Base-by-base conservation (phyloP, 2,888 invertebrate species). In the Tachina fera region DNA sequence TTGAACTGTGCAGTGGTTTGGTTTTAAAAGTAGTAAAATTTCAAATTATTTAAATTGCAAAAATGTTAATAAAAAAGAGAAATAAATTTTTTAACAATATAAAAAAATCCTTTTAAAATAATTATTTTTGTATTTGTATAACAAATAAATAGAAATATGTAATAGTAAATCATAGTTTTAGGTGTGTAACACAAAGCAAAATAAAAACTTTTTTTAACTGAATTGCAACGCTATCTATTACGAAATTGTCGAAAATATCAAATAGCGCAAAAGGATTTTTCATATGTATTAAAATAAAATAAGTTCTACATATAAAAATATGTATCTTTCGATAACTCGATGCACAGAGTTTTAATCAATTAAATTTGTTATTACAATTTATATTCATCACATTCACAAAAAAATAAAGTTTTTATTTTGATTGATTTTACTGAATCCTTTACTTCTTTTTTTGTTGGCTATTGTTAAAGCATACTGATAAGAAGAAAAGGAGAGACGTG, bases 361-460 rank as follows among this genome's bases (percentile, higher is more conserved):
- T 83, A 83, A 80, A 83, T 72, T 61, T 56, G 13, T 16, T 43
- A 65, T 71, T 60, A 75, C 74, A 81, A 11, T 31, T 63, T 47
- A 65, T 51, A 61, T 72, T 14, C 11, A 68, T 16, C 31, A 68
- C 60, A n/a, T 51, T 53, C 56, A 9, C 31, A 51, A 19, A 14
- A n/a, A 5, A 51, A 13, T 3, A 60, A 49, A 3, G 31, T 61
- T 81, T 45, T 81, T 77, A 82, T 65, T 61, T 71, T 76, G 85
- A 79, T 83, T 79, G 78, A 79, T 86, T 86, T 79, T 71, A 76
- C 72, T 68, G 19, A 53, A 41, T 47, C 74, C 61, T 76, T 63
- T 41, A 22, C 49, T 81, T 68, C 13, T 56, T 78, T 58, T 60
- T 53, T 86, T 74, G 76, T 71, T 65, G 74, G 56, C 45, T 53